Percentiles rank a stretch among this genome's conserved stretches.
These are phyloP conservation scores for Tenthredo scrophulariae DNA, from an alignment of 2,888 invertebrate species.

Conservation along the genomic window DNA sequence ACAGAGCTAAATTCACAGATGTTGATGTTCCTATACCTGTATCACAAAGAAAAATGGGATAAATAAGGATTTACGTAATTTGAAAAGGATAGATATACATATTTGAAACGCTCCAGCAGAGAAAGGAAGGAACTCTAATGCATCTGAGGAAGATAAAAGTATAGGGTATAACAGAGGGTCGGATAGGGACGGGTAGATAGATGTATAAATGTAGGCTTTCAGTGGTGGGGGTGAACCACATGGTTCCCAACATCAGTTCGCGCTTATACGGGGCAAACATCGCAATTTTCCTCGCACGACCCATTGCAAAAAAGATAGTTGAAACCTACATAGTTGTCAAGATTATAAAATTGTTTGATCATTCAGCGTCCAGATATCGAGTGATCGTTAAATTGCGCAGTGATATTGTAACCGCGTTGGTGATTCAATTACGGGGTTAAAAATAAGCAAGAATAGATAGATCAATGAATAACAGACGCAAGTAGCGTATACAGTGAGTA, in stretches of 20 bases:
- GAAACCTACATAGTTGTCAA: conserved; percentile 14
- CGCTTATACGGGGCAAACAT: conserved; percentile 39
- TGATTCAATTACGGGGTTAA: neutral
- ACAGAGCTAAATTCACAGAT: neutral
- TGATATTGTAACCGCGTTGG: neutral
- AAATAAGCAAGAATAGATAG: neutral
- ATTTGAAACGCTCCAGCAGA: conserved; percentile 6
- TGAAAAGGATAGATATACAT: conserved; percentile 25
- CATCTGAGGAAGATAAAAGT: neutral
- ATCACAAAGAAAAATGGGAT: conserved; percentile 13
- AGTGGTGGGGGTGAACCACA: conserved; percentile 63
- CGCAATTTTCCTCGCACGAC: conserved; percentile 30
- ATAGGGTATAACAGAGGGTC: neutral
- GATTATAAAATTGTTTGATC: conserved; percentile 9
- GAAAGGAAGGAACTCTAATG: conserved; percentile 22
- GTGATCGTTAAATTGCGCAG: conserved; percentile 2
- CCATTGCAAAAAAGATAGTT: neutral
- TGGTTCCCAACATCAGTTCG: conserved; percentile 61
- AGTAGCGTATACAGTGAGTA: neutral
- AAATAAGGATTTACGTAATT: conserved; percentile 32
- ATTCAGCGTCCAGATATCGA: neutral
- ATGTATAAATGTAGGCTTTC: neutral
- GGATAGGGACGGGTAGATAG: neutral
- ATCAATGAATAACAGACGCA: neutral
- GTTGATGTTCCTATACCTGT: neutral